These are phyloP conservation scores for Pipa parva DNA, from an alignment of 2,113 vertebrate genomes.

Conservation along the genomic window DNA sequence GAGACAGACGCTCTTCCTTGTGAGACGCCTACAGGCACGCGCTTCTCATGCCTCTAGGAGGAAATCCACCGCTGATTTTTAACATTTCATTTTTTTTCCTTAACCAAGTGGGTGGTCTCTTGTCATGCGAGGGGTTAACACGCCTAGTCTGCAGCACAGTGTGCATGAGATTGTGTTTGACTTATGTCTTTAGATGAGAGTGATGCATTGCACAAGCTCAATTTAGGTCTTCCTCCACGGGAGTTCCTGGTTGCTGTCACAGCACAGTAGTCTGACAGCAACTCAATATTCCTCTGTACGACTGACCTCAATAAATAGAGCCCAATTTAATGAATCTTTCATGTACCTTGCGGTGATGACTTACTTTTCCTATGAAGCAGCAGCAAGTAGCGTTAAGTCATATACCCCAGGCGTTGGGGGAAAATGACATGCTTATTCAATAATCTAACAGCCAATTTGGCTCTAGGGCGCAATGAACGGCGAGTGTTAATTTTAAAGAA, in stretches of 20 bases:
- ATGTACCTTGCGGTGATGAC: slow-evolving; percentile 32
- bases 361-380: slow-evolving; percentile 45
- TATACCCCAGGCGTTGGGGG: slow-evolving; percentile 47
- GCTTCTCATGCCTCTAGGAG: no score
- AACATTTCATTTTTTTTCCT: no score
- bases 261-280: neutral
- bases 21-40: no score
- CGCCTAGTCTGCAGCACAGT: neutral
- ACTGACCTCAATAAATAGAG: slow-evolving; percentile 26
- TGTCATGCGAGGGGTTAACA: slow-evolving; percentile 1
- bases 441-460: slow-evolving; percentile 55
- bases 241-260: neutral
- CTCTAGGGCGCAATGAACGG: slow-evolving; percentile 56
- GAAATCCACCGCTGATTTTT: no score
- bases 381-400: slow-evolving; percentile 50
- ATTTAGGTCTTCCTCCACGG: slow-evolving; percentile 17
- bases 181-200: slow-evolving; percentile 46
- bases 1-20: no score
- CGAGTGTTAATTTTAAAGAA: slow-evolving; percentile 53
- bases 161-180: slow-evolving; percentile 6
- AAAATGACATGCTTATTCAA: slow-evolving; percentile 60
- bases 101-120: no score
- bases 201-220: slow-evolving; percentile 4
- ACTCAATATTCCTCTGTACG: slow-evolving; percentile 13
- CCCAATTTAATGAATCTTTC: slow-evolving; percentile 17